Base-by-base conservation (phyloP, 2,888 invertebrate species). In the Andrena praecox region DNA sequence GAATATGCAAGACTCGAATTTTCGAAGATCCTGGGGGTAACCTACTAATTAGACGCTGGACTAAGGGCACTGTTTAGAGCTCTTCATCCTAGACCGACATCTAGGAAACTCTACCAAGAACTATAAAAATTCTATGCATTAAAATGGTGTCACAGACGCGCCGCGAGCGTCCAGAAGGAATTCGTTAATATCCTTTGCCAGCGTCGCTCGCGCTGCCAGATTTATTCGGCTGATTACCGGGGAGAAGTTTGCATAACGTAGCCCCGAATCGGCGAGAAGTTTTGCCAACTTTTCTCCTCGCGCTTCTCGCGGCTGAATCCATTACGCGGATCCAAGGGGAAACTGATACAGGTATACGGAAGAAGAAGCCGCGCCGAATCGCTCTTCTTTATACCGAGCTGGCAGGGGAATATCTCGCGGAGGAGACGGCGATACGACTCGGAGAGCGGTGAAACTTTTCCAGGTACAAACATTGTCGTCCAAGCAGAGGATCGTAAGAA, bases 221-320 rank as follows among this genome's bases (percentile, higher is more conserved):
- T 81, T 81, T 82, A 81, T 82, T 75, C 68, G 75, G 29, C 75
- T 75, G 75, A 82, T 82, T 82, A 75, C 82, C 72, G 29, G 20
- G 8, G 29, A 33, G 42, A 82, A 82, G 82, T 82, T 67, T 72
- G 80, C 80, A 48, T 77, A 68, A 77, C 70, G 59, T 68, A 54
- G 35, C 54, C 70, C 50, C 70, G 62, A 60, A 80, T 81, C 74
- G 81, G 20, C 54, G 48, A 24, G 54, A 33, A 82, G 70, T 66
- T 75, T 50, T 27, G 33, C 31, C 70, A 81, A 82, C 75, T 82
- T 75, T 67, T 63, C 73, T 52, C 50, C 56, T 33, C 66, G 62
- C 62, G 60, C 67, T 54, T 71, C 67, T 82, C 72, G 74, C 48
- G 56, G 73, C 70, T 77, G 82, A 74, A 83, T 83, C 82, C 77